Conservation (phyloP, 2,113 vertebrate species). For the Glaucidium brasilianum region DNA sequence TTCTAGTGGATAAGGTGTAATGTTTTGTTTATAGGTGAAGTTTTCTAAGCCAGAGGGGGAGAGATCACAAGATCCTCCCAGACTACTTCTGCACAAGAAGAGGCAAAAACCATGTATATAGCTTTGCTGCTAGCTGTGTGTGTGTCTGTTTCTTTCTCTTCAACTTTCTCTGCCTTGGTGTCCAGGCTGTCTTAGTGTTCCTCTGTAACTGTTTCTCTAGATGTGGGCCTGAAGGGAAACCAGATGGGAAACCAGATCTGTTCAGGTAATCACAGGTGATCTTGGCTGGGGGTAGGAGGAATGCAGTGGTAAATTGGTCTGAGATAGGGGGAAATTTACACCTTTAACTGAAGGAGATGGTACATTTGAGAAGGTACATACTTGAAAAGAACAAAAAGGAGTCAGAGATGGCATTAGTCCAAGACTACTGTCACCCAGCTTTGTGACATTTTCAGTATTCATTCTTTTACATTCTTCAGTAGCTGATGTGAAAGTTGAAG, state of each 20-base stretch:
- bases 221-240: not conserved
- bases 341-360: not conserved
- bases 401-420: not conserved
- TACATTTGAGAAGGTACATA: not conserved
- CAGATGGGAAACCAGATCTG: not conserved
- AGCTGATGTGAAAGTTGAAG: not conserved
- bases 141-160: not conserved
- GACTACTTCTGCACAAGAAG: not conserved
- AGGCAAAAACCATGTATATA: not conserved
- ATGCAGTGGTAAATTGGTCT: not conserved
- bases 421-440: not conserved
- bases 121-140: not conserved
- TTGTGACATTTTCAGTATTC: not conserved
- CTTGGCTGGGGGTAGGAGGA: not conserved
- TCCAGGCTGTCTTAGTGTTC: not conserved
- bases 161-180: not conserved
- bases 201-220: not conserved
- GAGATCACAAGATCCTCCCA: not conserved
- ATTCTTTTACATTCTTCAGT: not conserved
- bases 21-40: not conserved
- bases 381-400: not conserved
- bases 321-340: not conserved
- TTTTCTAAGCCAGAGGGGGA: not conserved
- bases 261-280: not conserved
- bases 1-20: not conserved